A percentile compares a stretch with the other conserved stretches of the same genome.
phyloP scores from a whole-genome alignment of 30 jellyfish, hydroid and myxozoan species.

The Aurelia sp. region DNA sequence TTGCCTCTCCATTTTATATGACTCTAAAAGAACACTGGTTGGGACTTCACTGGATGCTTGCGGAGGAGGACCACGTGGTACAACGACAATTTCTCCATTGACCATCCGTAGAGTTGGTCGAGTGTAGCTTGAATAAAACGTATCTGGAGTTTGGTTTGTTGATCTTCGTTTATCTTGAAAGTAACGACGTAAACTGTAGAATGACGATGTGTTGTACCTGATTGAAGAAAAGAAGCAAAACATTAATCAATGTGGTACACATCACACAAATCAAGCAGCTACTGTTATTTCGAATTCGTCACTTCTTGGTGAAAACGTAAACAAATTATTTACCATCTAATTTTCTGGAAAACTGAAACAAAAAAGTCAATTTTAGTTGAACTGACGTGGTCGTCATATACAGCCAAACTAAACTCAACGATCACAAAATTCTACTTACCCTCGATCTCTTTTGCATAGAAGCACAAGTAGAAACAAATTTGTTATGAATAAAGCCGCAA shows the following conservation, averaged over 20 bases:
- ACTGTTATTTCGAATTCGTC: neutral
- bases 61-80: slow-evolving; percentile 40
- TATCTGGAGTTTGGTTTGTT: slow-evolving; percentile 39
- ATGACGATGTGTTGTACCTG: slow-evolving; percentile 31
- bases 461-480: slow-evolving; percentile 44
- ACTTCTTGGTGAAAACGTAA: too few species aligned
- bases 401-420: too few species aligned
- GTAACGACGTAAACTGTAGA: slow-evolving; percentile 42
- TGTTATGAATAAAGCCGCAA: slow-evolving; percentile 53
- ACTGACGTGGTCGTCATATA: too few species aligned
- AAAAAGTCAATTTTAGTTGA: too few species aligned
- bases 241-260: too few species aligned
- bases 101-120: slow-evolving; percentile 62
- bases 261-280: neutral
- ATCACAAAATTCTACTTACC: slow-evolving; percentile 18
- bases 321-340: too few species aligned
- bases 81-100: slow-evolving; percentile 62
- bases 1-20: slow-evolving; percentile 9
- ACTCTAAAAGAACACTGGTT: slow-evolving; percentile 9
- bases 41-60: slow-evolving; percentile 31
- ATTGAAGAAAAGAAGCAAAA: neutral
- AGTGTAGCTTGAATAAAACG: slow-evolving; percentile 45
- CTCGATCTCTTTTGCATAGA: slow-evolving; percentile 67
- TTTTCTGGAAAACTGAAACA: too few species aligned
- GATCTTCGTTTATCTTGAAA: slow-evolving; percentile 21